Evolutionary conservation across 2,113 vertebrate genomes (phyloP), one percentile per base, ranked within the genome.

Genomic region (Gavia stellata): DNA sequence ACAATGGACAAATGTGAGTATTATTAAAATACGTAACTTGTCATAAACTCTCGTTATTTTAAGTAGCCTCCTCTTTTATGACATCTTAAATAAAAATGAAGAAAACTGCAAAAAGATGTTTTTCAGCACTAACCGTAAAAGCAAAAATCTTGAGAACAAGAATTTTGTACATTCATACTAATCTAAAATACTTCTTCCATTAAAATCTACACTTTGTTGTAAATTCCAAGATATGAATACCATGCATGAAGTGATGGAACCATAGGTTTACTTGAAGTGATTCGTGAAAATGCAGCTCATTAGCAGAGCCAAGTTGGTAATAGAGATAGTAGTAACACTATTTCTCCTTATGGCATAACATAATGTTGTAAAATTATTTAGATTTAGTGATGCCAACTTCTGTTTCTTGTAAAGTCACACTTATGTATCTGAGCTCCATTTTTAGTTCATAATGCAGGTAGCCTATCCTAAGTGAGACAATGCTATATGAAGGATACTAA

Each of bases 21-120:
- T 80, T 88, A 82, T 96, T 96, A 96, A 93, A 95, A 96, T 53
- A 92, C 65, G 88, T 53, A 94, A 83, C 68, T 91, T 94, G 16
- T 70, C 83, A 91, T 96, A 96, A 98, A 89, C 34, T 77, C 24
- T 90, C 61, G 82, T 92, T 95, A 91, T 75, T 94, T 21, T 92
- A 81, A 84, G 17, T 81, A 93, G 16, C 24, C 23, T 95, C 24
- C 23, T 86, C 31, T 96, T 97, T 95, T 90, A 94, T 70, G 44
- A 26, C 12, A 81, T 88, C 61, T 92, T 97, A 88, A 95, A 77
- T 94, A 73, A 84, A 97, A 97, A 83, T 31, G n/a, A 82, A 97
- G 70, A 19, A 6, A 92, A 88, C 5, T 16, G 70, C 38, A 70
- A 89, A 79, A 94, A 94, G 23, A 74, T 16, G 4, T 44, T 93